Percentiles rank a stretch among this genome's conserved stretches.
Evolutionary conservation across 2,797 vertebrate species (phyloP).

Genomic region (Yasuhikotakia modesta): DNA sequence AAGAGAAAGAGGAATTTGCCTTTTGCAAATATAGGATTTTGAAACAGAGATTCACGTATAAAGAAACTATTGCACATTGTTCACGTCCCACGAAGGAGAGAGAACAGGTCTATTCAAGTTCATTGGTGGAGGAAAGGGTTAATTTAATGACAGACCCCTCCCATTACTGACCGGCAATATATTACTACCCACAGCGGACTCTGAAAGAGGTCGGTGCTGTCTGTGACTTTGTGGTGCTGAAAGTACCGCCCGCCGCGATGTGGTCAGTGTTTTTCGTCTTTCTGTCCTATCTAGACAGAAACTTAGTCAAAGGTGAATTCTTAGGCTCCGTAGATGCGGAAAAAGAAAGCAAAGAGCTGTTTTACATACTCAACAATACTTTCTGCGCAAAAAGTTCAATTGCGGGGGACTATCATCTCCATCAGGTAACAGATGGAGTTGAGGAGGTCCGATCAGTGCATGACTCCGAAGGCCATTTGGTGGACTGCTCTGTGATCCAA

Average conservation of each 20-base stretch:
- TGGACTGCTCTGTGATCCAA: conserved; percentile 66
- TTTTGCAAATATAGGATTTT: background rate
- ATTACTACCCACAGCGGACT: conserved; percentile 69
- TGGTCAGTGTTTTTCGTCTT: conserved; percentile 77
- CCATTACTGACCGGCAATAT: conserved; percentile 66
- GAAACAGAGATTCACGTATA: background rate
- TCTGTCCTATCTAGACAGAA: conserved; percentile 77
- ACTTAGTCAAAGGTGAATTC: conserved; percentile 68
- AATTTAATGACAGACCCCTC: conserved; percentile 74
- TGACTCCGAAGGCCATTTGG: conserved; percentile 62
- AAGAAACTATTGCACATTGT: conserved; percentile 3
- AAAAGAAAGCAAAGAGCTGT: conserved; percentile 66
- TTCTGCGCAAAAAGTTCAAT: conserved; percentile 71
- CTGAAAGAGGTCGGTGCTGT: conserved; percentile 75
- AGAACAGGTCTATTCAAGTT: conserved; percentile 34
- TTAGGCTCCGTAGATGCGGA: conserved; percentile 66
- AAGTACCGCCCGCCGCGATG: conserved; percentile 70
- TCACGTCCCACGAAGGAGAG: background rate
- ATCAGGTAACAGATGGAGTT: conserved; percentile 77
- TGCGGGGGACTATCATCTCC: conserved; percentile 59
- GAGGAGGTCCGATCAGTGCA: conserved; percentile 70
- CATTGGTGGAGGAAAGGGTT: conserved; percentile 62
- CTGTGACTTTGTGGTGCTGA: conserved; percentile 79
- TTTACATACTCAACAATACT: conserved; percentile 68
- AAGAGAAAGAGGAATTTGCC: background rate